Evolutionary conservation across 2,797 vertebrate species (phyloP).

Genomic region (Rhyacichthys aspro): DNA sequence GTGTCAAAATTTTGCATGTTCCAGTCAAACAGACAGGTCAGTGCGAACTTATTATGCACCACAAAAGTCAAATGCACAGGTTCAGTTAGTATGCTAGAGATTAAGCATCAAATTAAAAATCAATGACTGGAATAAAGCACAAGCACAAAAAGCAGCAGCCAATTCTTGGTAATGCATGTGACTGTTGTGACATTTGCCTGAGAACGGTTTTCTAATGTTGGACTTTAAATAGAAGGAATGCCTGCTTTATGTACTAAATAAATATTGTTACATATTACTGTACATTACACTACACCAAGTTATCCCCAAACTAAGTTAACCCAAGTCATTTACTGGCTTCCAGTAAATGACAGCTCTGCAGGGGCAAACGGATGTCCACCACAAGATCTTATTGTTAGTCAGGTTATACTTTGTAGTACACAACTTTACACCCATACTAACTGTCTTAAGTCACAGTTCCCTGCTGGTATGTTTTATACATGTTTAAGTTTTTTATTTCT

Average conservation of each 20-base stretch:
- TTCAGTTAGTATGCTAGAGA: not conserved
- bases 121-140: slow-evolving; percentile 12
- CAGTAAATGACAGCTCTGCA: too few species aligned
- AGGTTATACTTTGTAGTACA: too few species aligned
- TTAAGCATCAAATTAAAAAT: slow-evolving; percentile 5
- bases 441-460: too few species aligned
- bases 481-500: too few species aligned
- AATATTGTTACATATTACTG: too few species aligned
- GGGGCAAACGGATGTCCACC: too few species aligned
- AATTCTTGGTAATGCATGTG: slow-evolving; percentile 15
- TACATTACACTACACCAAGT: not conserved
- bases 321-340: too few species aligned
- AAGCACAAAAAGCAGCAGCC: slow-evolving; percentile 23
- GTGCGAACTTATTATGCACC: slow-evolving; percentile 8
- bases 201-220: slow-evolving; percentile 11
- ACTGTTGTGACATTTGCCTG: slow-evolving; percentile 14
- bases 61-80: slow-evolving; percentile 4
- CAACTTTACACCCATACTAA: too few species aligned
- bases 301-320: too few species aligned
- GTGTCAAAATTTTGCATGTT: not conserved
- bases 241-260: not conserved
- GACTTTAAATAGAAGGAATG: not conserved
- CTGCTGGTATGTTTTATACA: too few species aligned
- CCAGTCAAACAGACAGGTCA: slow-evolving; percentile 6
- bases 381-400: too few species aligned